These are phyloP conservation scores for Portevinia maculata DNA, from an alignment of 2,888 invertebrate species.

Conservation along the genomic window DNA sequence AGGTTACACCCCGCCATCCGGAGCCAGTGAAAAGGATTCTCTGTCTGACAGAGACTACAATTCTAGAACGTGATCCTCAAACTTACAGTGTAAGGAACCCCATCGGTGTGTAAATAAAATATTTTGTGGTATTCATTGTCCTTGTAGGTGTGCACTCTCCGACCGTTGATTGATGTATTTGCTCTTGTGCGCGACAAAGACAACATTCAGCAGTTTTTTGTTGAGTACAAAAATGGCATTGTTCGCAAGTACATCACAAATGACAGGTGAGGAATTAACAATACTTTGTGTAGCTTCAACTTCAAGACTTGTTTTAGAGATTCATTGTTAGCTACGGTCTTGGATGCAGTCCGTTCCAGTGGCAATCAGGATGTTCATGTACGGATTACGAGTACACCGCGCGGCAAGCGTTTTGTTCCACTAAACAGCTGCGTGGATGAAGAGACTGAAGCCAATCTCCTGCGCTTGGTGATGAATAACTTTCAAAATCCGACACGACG, in stretches of 20 bases:
- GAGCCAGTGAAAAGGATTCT: constrained; percentile 94
- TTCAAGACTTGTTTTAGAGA: constrained; percentile 86
- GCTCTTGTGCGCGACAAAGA: constrained; percentile 94
- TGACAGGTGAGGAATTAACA: constrained; percentile 87
- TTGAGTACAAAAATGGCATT: constrained; percentile 97
- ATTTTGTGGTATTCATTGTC: background rate
- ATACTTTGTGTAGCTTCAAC: background rate
- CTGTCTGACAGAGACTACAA: constrained; percentile 97
- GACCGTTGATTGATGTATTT: constrained; percentile 92
- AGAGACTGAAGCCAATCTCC: constrained; percentile 95
- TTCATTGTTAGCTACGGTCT: constrained; percentile 95
- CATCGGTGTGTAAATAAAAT: background rate
- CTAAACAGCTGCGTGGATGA: constrained; percentile 96
- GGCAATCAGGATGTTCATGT: constrained; percentile 99
- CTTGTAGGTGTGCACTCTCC: constrained; percentile 88
- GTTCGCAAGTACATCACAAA: constrained; percentile 94
- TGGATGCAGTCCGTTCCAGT: constrained; percentile 98
- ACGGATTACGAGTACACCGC: constrained; percentile 91
- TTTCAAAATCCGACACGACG: constrained; percentile 84
- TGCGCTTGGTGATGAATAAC: constrained; percentile 85
- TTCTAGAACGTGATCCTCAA: constrained; percentile 98
- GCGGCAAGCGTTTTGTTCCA: constrained; percentile 95
- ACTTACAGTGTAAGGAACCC: constrained; percentile 89
- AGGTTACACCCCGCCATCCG: constrained; percentile 91
- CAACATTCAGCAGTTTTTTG: constrained; percentile 95